phyloP scores from a whole-genome alignment of 2,113 vertebrate genomes.

The Tichodroma muraria region DNA sequence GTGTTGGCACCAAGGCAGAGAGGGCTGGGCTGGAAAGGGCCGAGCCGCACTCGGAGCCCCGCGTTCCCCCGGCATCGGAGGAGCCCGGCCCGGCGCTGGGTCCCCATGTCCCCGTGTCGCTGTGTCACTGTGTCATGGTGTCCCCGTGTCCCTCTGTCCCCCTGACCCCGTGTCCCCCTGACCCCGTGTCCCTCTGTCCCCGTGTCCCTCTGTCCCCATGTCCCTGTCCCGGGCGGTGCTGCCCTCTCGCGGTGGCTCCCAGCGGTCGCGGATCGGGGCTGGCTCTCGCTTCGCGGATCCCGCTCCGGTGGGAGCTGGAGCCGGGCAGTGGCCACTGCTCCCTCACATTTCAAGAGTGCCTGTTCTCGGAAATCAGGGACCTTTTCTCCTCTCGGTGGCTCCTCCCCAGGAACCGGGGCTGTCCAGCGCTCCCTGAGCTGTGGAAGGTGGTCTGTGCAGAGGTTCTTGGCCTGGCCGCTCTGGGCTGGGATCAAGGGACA shows the following conservation, averaged over 20 bases:
- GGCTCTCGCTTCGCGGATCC: too few species aligned
- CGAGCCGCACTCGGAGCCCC: not conserved
- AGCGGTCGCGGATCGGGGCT: not conserved
- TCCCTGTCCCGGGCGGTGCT: not conserved
- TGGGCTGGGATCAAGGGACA: not conserved
- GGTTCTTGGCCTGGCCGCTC: fast-evolving
- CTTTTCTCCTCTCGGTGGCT: not conserved
- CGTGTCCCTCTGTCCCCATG: too few species aligned
- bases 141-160: fast-evolving
- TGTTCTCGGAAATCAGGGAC: fast-evolving
- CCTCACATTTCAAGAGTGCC: fast-evolving
- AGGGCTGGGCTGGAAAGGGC: not conserved
- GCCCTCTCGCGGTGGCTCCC: constrained; percentile 57
- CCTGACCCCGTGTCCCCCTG: not conserved
- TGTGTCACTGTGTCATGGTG: too few species aligned
- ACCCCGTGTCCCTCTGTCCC: too few species aligned
- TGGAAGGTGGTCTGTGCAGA: not conserved
- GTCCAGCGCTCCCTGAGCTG: not conserved
- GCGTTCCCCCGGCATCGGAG: too few species aligned
- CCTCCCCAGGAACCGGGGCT: not conserved
- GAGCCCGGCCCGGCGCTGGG: not conserved
- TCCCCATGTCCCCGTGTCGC: not conserved
- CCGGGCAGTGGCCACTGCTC: fast-evolving
- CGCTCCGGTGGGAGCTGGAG: fast-evolving
- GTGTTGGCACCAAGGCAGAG: not conserved